Evolutionary conservation across 2,888 invertebrate species (phyloP), one percentile per base, ranked within the genome.

Genomic region (Leuctra nigra): DNA sequence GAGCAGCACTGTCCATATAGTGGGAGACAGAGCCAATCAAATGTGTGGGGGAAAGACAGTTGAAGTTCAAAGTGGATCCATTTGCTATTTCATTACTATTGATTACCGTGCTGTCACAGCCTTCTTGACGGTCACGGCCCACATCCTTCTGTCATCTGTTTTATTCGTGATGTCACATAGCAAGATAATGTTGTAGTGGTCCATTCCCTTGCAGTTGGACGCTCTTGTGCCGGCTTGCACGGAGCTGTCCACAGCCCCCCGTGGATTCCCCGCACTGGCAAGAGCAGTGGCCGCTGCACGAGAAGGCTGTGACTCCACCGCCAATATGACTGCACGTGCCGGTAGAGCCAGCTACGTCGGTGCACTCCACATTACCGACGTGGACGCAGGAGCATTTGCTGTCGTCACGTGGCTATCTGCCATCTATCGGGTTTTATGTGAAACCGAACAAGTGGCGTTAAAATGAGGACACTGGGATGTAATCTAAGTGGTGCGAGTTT

Each of bases 331-430:
- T 35, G 79, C 82, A 0, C 77, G 82, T 62, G 85, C 83, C 35
- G 89, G 88, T 0, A 73, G 87, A 39, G 87, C 88, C 0, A 82
- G 86, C 63, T 88, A 87, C 68, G 86, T 87, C 1, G 77, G 77
- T 52, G 72, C 65, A 0, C 71, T 76, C 65, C 70, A 71, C 59
- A 67, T 74, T 1, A 67, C 66, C 24, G 76, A 76, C 58, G 80
- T 83, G 11, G 87, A 87, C 70, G 85, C 87, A 1, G 87, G 87
- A 61, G 86, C 87, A 1, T 77, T 78, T 61, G 86, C 78, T 0
- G 81, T 77, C 1, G 77, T 79, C 1, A 68, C 80, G 1, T 85
- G 84, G 82, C 68, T 86, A 47, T 69, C 69, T 18, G 81, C 83
- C 1, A 69, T 82, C 29, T 54, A n/a, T n/a, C n/a, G n/a, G n/a